A percentile compares a stretch with the other conserved stretches of the same genome.
These are phyloP conservation scores for Hestina assimilis DNA, from an alignment of 1,140 invertebrate species.

Conservation along the genomic window DNA sequence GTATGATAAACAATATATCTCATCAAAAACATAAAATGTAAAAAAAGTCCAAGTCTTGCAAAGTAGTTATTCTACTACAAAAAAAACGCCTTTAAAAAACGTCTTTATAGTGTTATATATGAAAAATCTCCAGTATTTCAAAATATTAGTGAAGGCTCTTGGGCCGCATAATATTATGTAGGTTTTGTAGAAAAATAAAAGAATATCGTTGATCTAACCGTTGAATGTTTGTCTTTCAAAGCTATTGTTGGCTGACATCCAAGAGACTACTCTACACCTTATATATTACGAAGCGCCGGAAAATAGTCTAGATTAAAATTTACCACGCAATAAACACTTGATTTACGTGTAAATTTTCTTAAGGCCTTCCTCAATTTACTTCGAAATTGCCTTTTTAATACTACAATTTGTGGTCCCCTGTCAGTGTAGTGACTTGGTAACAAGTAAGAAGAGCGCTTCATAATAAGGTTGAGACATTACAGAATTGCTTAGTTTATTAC, in stretches of 20 bases:
- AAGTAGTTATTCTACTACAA: too few relatives aligned
- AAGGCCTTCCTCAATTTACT: conserved; percentile 19
- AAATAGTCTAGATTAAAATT: conserved; percentile 8
- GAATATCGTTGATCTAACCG: too few relatives aligned
- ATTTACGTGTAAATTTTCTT: conserved; percentile 29
- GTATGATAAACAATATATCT: too few relatives aligned
- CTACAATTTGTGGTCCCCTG: conserved; percentile 11
- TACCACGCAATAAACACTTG: conserved; percentile 22
- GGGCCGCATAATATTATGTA: background rate
- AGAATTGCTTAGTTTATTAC: too few relatives aligned
- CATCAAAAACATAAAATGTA: too few relatives aligned
- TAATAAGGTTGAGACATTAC: background rate
- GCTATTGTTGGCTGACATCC: background rate
- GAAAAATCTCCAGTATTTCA: background rate
- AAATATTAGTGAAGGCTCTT: background rate
- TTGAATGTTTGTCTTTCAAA: too few relatives aligned
- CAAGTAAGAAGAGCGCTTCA: background rate
- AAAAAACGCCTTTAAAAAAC: too few relatives aligned
- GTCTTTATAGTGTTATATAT: background rate
- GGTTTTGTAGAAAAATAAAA: background rate
- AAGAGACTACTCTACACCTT: background rate
- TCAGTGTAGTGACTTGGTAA: background rate
- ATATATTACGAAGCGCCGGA: background rate
- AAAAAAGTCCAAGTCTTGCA: too few relatives aligned
- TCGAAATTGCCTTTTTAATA: conserved; percentile 24